A percentile compares a stretch with the other conserved stretches of the same genome.
These are phyloP conservation scores for Xestia c-nigrum DNA, from an alignment of 2,888 invertebrate species.

Conservation along the genomic window DNA sequence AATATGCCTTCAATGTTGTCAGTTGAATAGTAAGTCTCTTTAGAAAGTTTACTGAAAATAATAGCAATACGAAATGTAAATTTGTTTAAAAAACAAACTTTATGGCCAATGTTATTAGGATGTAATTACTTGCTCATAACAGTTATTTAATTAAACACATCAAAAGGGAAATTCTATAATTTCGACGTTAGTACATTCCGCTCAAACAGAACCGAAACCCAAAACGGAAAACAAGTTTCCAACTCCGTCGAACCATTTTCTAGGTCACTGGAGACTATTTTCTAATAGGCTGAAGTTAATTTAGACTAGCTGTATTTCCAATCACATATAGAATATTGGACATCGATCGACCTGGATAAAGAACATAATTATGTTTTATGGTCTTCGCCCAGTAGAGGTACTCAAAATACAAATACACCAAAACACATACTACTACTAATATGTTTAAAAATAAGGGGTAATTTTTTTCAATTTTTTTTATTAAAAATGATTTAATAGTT, in stretches of 20 bases:
- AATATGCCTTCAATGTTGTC: not conserved
- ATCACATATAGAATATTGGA: slow-evolving; percentile 6
- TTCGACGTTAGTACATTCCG: slow-evolving; percentile 3
- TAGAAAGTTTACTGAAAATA: not conserved
- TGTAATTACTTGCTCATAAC: not conserved
- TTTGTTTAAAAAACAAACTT: not conserved
- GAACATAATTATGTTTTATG: not conserved
- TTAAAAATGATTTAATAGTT: too few relatives aligned
- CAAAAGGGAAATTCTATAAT: slow-evolving; percentile 31
- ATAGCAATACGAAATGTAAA: not conserved
- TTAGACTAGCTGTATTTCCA: slow-evolving; percentile 11
- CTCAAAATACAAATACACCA: too few relatives aligned
- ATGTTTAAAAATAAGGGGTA: too few relatives aligned
- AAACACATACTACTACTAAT: too few relatives aligned
- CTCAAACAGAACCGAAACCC: not conserved
- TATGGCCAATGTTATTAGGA: not conserved
- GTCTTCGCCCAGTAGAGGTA: too few relatives aligned
- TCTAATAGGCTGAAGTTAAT: slow-evolving; percentile 39
- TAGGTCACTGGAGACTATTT: slow-evolving; percentile 33
- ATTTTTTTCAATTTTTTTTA: too few relatives aligned
- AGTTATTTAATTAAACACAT: slow-evolving; percentile 18
- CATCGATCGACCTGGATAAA: slow-evolving; percentile 5
- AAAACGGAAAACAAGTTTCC: slow-evolving; percentile 39
- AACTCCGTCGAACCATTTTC: slow-evolving; percentile 44
- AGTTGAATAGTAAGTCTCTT: not conserved